Base-by-base conservation (phyloP, 2,113 vertebrate genomes). In the human (Homo sapiens) region DNA sequence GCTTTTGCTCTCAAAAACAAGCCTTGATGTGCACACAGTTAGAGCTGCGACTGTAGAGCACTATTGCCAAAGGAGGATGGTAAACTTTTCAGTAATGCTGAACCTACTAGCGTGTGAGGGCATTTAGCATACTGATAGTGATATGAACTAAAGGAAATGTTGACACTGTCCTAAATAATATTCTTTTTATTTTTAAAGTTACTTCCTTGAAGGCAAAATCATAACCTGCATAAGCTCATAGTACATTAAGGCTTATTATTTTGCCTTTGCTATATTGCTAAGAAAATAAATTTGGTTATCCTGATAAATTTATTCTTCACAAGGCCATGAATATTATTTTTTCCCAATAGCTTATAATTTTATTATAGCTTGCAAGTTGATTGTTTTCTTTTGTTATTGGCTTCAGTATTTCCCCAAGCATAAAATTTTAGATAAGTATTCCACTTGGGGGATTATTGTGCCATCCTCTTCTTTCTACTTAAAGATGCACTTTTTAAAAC, bases 201-300 rank as follows among this genome's bases (percentile, higher is more conserved):
- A 59, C 81, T 91, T 59, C 18, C 76, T 92, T 79, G 35, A 14
- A 40, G 17, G 48, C 0, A 76, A 93, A 92, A 93, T 76, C 25
- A 70, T 43, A 84, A 82, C 57, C 38, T 79, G 40, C 18, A n/a
- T 79, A 40, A 40, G 48, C 11, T 73, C 76, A 48, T 48, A 10
- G 6, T 76, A 50, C 17, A 86, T 87, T 76, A 10, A 12, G 35
- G 32, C 43, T 97, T 95, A 78, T 45, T 82, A 45, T 85, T 93
- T 95, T 95, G 17, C 30, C 30, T 45, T 73, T 90, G 25, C 22
- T 55, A 9, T 66, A 90, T 93, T 97, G 6, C 27, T 78, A 61
- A 10, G 13, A 27, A 92, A 95, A 92, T 87, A 55, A 86, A 98
- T 87, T 75, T 78, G 45, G 80, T 94, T 87, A 93, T 5, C 55